Evolutionary conservation across 2,888 invertebrate species (phyloP).

Genomic region (Caenorhabditis becei): DNA sequence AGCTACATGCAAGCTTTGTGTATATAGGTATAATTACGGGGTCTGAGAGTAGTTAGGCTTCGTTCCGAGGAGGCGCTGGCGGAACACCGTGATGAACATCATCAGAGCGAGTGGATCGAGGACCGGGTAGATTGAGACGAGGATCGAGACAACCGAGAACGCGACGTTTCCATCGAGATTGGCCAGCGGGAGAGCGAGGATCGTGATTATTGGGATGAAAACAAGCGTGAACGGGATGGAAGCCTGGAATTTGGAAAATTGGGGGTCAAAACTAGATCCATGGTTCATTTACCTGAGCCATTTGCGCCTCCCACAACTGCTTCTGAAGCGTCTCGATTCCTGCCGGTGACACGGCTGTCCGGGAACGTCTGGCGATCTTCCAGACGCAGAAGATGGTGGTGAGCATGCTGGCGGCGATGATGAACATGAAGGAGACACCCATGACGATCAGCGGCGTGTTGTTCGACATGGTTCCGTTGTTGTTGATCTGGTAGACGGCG

Average conservation of each 20-base stretch:
- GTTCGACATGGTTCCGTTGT: background rate
- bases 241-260: background rate
- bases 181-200: constrained; percentile 22
- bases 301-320: constrained; percentile 16
- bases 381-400: background rate
- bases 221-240: too few species aligned
- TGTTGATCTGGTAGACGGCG: constrained; percentile 17
- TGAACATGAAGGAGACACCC: constrained; percentile 1
- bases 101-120: constrained; percentile 31
- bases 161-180: constrained; percentile 10
- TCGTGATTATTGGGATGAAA: constrained; percentile 6
- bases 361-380: background rate
- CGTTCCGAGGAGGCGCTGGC: background rate
- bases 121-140: constrained; percentile 18
- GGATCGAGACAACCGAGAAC: constrained; percentile 12
- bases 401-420: background rate
- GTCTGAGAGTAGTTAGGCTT: too few species aligned
- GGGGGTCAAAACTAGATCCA: background rate
- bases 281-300: constrained; percentile 2
- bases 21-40: too few species aligned
- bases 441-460: background rate
- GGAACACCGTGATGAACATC: constrained; percentile 11
- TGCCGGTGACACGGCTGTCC: background rate
- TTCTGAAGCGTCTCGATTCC: background rate
- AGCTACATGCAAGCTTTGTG: too few species aligned